Percentiles rank a stretch among this genome's conserved stretches.
These are phyloP conservation scores for Leptopilina clavipes DNA, from an alignment of 1,140 invertebrate genomes.

Conservation along the genomic window DNA sequence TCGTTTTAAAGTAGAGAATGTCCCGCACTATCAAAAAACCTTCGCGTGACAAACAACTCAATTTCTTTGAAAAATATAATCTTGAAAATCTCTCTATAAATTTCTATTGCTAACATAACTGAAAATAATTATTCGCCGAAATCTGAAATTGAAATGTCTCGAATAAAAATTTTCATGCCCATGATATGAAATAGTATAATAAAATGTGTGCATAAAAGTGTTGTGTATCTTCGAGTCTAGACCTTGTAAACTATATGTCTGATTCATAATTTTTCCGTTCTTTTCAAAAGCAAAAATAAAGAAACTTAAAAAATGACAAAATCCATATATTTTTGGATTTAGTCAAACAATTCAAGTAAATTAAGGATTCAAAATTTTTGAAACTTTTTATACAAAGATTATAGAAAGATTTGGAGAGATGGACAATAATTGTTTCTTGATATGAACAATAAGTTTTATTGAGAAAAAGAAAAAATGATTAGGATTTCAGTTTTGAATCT, in stretches of 20 bases:
- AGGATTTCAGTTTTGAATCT: conserved; percentile 26
- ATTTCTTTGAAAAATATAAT: conserved; percentile 12
- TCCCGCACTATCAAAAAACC: too few species aligned
- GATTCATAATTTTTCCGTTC: not conserved
- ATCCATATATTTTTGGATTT: not conserved
- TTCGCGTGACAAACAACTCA: not conserved
- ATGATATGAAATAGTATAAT: conserved; percentile 1
- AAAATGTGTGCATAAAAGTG: not conserved
- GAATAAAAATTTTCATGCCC: conserved; percentile 16
- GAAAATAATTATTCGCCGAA: not conserved
- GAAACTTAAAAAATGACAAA: not conserved
- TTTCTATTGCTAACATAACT: conserved; percentile 1
- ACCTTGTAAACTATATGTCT: conserved; percentile 26
- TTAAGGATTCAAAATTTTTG: too few species aligned
- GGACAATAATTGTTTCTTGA: not conserved
- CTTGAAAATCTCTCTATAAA: conserved; percentile 7
- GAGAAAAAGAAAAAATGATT: not conserved
- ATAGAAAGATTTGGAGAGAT: too few species aligned
- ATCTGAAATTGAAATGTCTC: not conserved
- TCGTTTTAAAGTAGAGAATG: too few species aligned
- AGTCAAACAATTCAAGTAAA: too few species aligned
- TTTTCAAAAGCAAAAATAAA: not conserved
- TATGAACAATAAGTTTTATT: not conserved
- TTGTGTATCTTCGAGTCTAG: conserved; percentile 9
- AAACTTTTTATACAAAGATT: too few species aligned